phyloP scores from a whole-genome alignment of 2,113 vertebrate species.

The Nerophis ophidion region DNA sequence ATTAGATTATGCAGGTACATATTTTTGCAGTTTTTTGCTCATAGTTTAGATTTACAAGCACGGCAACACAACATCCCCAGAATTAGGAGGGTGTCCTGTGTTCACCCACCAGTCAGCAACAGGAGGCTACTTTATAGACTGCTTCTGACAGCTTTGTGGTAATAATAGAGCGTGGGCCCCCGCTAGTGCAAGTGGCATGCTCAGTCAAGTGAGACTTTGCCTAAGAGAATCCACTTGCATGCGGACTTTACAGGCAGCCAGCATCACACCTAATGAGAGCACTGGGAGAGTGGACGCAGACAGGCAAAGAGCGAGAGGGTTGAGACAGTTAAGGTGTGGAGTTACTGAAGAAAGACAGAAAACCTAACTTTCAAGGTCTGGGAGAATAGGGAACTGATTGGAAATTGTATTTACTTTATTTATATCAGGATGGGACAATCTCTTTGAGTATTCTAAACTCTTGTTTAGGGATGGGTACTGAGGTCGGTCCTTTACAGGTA shows the following conservation, averaged over 20 bases:
- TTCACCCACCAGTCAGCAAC: conserved; percentile 46
- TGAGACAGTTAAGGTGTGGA: conserved; percentile 25
- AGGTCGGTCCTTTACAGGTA: too few species aligned
- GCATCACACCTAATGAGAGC: conserved; percentile 62
- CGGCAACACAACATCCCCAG: conserved; percentile 7
- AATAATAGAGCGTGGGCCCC: conserved; percentile 61
- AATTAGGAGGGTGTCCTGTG: conserved; percentile 33
- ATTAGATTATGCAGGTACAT: neutral
- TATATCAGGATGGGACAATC: too few species aligned
- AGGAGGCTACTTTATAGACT: conserved; percentile 58
- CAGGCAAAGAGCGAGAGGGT: conserved; percentile 25
- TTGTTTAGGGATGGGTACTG: neutral
- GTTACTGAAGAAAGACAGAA: conserved; percentile 7
- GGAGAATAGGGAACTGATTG: neutral
- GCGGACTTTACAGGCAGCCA: conserved; percentile 34
- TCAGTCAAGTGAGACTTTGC: conserved; percentile 65
- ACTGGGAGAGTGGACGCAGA: conserved; percentile 51
- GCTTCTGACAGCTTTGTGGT: conserved; percentile 68
- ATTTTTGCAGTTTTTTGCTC: conserved; percentile 3
- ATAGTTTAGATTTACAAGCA: conserved; percentile 1
- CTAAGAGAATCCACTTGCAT: conserved; percentile 40
- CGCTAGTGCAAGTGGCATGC: conserved; percentile 61
- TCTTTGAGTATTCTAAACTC: neutral
- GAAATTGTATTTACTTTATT: too few species aligned
- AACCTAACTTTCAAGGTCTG: conserved; percentile 28